These are phyloP conservation scores for Lepidurus arcticus DNA, from an alignment of 1,140 invertebrate genomes.

Conservation along the genomic window DNA sequence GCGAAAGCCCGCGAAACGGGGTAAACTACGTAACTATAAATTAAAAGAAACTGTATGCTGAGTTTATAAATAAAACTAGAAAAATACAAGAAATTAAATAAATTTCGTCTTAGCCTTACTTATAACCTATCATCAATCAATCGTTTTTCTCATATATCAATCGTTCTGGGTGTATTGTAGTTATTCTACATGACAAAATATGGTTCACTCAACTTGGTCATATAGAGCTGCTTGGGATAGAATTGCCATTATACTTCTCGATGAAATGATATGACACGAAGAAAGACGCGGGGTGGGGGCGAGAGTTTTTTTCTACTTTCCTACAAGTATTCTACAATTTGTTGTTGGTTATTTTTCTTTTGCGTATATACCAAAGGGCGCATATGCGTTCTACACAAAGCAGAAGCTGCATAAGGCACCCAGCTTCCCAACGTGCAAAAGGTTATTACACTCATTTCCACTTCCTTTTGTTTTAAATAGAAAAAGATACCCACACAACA, in stretches of 20 bases:
- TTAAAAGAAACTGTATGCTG: no score
- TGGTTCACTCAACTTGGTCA: constrained; percentile 11
- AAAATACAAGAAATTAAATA: no score
- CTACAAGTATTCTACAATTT: constrained; percentile 4
- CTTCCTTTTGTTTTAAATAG: not conserved
- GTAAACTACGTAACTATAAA: no score
- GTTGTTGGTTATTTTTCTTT: not conserved
- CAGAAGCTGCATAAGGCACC: constrained; percentile 20
- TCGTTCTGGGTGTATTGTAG: not conserved
- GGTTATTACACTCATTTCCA: not conserved
- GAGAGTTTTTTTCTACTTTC: not conserved
- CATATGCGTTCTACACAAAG: not conserved
- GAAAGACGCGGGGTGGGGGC: constrained; percentile 1
- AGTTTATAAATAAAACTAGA: no score
- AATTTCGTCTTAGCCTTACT: no score
- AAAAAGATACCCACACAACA: not conserved
- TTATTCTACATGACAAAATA: constrained; percentile 12
- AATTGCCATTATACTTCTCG: not conserved
- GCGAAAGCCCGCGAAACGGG: no score
- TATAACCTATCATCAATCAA: no score
- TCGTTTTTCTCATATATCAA: not conserved
- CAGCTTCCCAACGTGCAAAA: constrained; percentile 14
- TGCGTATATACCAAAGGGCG: not conserved
- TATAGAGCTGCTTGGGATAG: not conserved
- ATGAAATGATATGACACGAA: constrained; percentile 14